Conservation (phyloP, 2,113 vertebrate genomes). For the Sorex araneus region DNA sequence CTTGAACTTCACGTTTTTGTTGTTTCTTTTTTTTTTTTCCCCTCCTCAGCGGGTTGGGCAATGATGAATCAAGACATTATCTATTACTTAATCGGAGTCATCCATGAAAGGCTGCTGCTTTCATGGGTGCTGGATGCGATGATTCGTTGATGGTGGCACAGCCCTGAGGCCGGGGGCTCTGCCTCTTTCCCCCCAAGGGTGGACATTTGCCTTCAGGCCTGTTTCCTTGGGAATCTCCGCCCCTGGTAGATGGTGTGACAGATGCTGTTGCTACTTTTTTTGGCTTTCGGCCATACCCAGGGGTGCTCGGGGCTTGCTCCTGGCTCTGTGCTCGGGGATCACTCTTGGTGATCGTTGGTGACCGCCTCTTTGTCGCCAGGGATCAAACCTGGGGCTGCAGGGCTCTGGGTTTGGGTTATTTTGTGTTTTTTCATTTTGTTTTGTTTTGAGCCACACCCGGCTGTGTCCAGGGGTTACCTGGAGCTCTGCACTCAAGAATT, state of each 20-base stretch:
- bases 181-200: background rate
- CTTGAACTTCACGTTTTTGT: slow-evolving; percentile 81
- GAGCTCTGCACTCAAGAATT: no score
- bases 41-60: background rate
- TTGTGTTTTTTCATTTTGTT: no score
- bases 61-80: slow-evolving; percentile 80
- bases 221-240: background rate
- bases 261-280: no score
- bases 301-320: no score
- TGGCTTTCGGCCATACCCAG: no score
- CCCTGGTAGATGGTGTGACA: background rate
- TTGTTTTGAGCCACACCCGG: no score
- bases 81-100: slow-evolving; percentile 48
- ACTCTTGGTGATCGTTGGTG: no score
- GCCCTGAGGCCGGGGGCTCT: background rate
- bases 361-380: no score
- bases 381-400: no score
- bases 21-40: background rate
- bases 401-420: no score
- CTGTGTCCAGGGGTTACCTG: no score
- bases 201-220: background rate
- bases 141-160: background rate
- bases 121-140: background rate
- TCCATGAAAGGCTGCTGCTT: background rate
- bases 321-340: no score